phyloP scores from a whole-genome alignment of 2,797 vertebrate species.

The Rhinogobio ventralis region DNA sequence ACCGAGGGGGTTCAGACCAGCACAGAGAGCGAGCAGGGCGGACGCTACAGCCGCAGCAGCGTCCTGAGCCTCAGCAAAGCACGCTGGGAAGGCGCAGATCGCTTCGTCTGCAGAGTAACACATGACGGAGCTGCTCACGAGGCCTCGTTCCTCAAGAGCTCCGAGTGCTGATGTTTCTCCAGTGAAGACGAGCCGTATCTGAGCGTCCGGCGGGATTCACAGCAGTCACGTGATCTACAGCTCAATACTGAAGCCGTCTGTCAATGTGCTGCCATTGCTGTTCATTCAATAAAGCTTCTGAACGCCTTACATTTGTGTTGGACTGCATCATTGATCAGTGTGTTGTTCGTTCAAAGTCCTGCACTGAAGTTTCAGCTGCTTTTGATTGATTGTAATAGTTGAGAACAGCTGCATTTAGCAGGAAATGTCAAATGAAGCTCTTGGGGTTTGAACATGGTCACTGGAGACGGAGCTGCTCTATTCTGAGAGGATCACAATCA shows the following conservation, averaged over 20 bases:
- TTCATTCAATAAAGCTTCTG: constrained; percentile 15
- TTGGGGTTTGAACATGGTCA: background rate
- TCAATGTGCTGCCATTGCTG: background rate
- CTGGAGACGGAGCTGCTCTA: background rate
- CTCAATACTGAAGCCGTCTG: constrained; percentile 4
- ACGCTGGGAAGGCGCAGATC: no score
- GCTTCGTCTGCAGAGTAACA: background rate
- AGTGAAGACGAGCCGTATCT: background rate
- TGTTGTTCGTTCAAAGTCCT: background rate
- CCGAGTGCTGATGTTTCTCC: constrained; percentile 1
- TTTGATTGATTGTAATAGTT: background rate
- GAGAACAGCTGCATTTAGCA: constrained; percentile 15
- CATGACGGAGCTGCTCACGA: background rate
- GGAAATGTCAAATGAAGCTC: background rate
- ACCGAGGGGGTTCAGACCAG: background rate
- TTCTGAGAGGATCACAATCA: background rate
- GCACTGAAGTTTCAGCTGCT: background rate
- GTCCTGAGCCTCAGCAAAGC: no score
- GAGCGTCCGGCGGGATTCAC: background rate
- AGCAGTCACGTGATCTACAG: background rate
- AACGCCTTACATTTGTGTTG: background rate
- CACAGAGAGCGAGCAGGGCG: background rate
- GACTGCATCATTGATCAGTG: constrained; percentile 14
- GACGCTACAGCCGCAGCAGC: no score
- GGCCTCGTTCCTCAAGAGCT: background rate